Percentiles rank a stretch among this genome's conserved stretches.
Conservation (phyloP, 2,113 vertebrate genomes). For the Paralichthys olivaceus region DNA sequence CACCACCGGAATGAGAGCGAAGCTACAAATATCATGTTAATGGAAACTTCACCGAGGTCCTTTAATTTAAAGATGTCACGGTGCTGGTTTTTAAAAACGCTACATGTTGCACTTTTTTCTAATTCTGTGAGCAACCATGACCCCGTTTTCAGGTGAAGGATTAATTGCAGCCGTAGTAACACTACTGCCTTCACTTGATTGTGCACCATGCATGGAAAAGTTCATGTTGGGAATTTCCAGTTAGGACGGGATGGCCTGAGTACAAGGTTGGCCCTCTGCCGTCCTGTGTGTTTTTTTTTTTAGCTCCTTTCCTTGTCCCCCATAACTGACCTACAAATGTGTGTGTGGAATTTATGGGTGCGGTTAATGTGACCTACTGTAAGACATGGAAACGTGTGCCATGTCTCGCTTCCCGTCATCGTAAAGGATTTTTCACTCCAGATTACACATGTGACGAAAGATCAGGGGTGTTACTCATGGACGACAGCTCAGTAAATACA, state of each 20-base stretch:
- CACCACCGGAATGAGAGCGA: background rate
- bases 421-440: conserved; percentile 27
- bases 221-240: conserved; percentile 69
- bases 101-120: conserved; percentile 40
- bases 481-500: background rate
- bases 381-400: conserved; percentile 49
- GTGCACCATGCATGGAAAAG: conserved; percentile 58
- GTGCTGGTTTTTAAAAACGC: conserved; percentile 22
- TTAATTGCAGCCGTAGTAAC: conserved; percentile 48
- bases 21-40: conserved; percentile 18
- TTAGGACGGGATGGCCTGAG: conserved; percentile 19
- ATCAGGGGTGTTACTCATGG: background rate
- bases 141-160: conserved; percentile 36
- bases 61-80: conserved; percentile 45
- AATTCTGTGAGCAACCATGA: conserved; percentile 26
- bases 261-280: conserved; percentile 52
- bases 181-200: conserved; percentile 5
- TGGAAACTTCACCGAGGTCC: conserved; percentile 37
- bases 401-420: background rate
- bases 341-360: conserved; percentile 61
- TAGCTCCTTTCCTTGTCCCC: background rate
- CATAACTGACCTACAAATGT: conserved; percentile 69
- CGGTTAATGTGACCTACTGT: conserved; percentile 46
- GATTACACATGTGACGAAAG: conserved; percentile 1
- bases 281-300: conserved; percentile 33